phyloP scores from a whole-genome alignment of 1,140 invertebrate species.

The Eciton burchellii region DNA sequence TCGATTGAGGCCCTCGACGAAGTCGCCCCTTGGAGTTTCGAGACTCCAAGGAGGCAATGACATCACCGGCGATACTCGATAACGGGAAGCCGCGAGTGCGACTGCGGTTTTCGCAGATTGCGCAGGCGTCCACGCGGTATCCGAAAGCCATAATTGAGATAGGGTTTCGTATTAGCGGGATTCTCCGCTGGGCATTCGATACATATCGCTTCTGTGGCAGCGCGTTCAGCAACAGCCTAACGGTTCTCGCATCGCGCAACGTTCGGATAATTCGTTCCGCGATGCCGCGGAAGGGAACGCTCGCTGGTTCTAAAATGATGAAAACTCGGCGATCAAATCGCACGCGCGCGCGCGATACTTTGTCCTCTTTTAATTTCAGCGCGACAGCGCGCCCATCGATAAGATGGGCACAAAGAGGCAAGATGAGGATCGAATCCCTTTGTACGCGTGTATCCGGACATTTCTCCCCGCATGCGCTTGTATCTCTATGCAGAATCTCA shows the following conservation, averaged over 20 bases:
- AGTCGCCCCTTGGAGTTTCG: neutral
- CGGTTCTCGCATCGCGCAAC: conserved; percentile 1
- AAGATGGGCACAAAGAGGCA: neutral
- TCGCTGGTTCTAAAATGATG: no score
- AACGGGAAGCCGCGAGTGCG: conserved; percentile 28
- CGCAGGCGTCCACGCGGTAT: conserved; percentile 15
- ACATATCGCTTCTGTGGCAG: conserved; percentile 3
- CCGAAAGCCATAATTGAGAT: conserved; percentile 42
- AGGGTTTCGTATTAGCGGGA: conserved; percentile 13
- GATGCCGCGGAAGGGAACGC: neutral
- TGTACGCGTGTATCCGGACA: no score
- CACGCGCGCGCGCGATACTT: neutral
- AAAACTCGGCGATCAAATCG: neutral
- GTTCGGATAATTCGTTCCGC: conserved; percentile 18
- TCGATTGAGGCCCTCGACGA: no score
- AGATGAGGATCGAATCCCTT: neutral
- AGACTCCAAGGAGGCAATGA: neutral
- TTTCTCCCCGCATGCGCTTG: neutral
- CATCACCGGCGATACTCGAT: conserved; percentile 4
- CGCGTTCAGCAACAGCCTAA: conserved; percentile 15
- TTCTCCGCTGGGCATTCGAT: neutral
- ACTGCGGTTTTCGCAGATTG: conserved; percentile 41
- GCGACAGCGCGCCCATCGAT: no score
- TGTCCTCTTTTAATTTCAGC: no score
- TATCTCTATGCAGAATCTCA: neutral